Conservation (phyloP, 2,797 vertebrate genomes). For the Hypotaenidia philippensis region DNA sequence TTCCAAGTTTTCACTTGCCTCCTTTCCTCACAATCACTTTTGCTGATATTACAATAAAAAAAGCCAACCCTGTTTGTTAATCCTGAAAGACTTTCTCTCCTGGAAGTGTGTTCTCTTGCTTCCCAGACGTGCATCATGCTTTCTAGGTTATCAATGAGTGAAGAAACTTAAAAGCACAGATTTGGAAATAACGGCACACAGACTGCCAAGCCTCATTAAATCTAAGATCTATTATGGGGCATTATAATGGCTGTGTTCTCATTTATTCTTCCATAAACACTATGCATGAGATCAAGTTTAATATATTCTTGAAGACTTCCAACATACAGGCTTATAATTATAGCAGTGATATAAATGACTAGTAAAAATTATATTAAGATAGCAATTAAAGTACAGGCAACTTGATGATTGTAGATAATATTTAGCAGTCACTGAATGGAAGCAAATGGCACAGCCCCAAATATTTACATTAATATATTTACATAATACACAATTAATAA, state of each 20-base stretch:
- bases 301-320: neutral
- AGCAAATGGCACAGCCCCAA: neutral
- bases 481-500: neutral
- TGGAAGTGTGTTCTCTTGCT: neutral
- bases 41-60: neutral
- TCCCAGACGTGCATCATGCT: neutral
- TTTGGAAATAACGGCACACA: neutral
- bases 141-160: neutral
- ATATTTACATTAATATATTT: neutral
- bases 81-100: neutral
- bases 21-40: neutral
- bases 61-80: neutral
- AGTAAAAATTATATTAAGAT: neutral
- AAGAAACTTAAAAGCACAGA: neutral
- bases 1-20: neutral
- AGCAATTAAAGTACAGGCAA: neutral
- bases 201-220: neutral
- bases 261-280: neutral
- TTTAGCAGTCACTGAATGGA: neutral
- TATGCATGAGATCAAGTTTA: neutral
- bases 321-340: neutral
- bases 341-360: neutral
- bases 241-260: neutral
- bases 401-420: neutral
- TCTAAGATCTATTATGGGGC: neutral